Percentiles rank a stretch among this genome's conserved stretches.
These are phyloP conservation scores for Rhadinocentrus ornatus DNA, from an alignment of 2,797 vertebrate species.

Conservation along the genomic window DNA sequence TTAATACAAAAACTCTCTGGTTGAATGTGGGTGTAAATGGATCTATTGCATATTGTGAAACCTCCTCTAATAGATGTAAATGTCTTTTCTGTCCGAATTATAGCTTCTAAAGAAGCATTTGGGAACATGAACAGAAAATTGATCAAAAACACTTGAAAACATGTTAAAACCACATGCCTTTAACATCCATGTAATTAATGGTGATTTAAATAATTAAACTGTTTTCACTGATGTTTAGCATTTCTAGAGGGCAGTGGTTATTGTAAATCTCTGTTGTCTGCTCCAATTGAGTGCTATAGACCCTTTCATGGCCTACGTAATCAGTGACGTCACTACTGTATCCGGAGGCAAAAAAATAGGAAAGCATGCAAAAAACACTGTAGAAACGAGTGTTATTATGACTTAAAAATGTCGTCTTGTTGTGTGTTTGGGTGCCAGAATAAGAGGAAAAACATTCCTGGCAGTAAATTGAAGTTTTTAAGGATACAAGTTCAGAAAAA, in stretches of 20 bases:
- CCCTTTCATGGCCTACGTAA: too few relatives aligned
- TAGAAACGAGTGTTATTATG: too few relatives aligned
- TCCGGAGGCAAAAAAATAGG: too few relatives aligned
- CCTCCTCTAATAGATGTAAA: not conserved
- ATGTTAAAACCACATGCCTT: slow-evolving; percentile 9
- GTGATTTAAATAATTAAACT: slow-evolving; percentile 54
- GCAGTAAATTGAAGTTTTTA: too few relatives aligned
- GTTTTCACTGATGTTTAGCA: slow-evolving; percentile 43
- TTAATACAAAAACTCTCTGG: not conserved
- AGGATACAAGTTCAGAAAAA: too few relatives aligned
- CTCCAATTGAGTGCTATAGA: slow-evolving; percentile 66
- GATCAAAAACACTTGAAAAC: not conserved
- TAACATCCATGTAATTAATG: slow-evolving; percentile 51
- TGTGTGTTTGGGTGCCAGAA: too few relatives aligned
- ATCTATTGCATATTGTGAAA: not conserved
- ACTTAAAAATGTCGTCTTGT: too few relatives aligned
- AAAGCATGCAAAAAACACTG: too few relatives aligned
- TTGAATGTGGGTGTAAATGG: not conserved
- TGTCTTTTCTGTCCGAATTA: not conserved
- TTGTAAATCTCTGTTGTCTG: slow-evolving; percentile 63
- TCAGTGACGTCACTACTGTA: too few relatives aligned
- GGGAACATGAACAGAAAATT: not conserved
- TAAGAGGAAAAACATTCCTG: too few relatives aligned
- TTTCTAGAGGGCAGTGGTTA: slow-evolving; percentile 53
- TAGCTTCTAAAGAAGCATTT: slow-evolving; percentile 1